These are phyloP conservation scores for Oreochromis grahami DNA, from an alignment of 2,797 vertebrate species.

Conservation along the genomic window DNA sequence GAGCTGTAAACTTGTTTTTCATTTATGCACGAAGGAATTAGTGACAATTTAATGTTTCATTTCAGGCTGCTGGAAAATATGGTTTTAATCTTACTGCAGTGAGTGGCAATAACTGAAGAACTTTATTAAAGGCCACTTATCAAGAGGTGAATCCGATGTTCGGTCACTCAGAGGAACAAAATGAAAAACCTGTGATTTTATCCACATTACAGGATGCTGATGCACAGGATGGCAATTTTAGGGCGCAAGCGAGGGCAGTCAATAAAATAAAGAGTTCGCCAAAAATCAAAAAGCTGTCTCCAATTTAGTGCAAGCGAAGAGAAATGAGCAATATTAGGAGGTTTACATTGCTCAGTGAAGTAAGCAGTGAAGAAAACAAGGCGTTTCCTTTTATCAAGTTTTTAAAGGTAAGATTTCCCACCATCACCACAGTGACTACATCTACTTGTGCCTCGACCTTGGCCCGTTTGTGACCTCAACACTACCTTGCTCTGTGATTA, in stretches of 20 bases:
- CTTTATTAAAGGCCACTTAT: slow-evolving; percentile 51
- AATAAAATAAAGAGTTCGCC: no score
- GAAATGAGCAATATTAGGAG: neutral
- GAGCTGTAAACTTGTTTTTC: slow-evolving; percentile 27
- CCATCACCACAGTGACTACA: neutral
- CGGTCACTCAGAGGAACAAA: slow-evolving; percentile 1
- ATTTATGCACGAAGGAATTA: slow-evolving; percentile 19
- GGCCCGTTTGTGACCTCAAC: neutral
- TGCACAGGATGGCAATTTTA: neutral
- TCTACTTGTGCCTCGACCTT: neutral
- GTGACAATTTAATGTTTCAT: slow-evolving; percentile 27
- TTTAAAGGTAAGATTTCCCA: neutral
- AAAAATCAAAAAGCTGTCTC: neutral
- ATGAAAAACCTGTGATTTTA: neutral
- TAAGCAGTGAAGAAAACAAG: neutral
- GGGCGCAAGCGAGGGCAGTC: no score
- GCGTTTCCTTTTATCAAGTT: neutral
- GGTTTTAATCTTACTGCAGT: slow-evolving; percentile 20
- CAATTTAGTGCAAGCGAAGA: neutral
- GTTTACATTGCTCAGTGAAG: neutral
- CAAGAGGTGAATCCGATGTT: neutral
- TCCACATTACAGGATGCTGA: neutral
- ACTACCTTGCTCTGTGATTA: neutral
- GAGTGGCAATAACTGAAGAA: slow-evolving; percentile 19
- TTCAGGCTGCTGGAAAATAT: slow-evolving; percentile 16